phyloP scores from a whole-genome alignment of 1,140 invertebrate genomes.

The Penaeus japonicus region DNA sequence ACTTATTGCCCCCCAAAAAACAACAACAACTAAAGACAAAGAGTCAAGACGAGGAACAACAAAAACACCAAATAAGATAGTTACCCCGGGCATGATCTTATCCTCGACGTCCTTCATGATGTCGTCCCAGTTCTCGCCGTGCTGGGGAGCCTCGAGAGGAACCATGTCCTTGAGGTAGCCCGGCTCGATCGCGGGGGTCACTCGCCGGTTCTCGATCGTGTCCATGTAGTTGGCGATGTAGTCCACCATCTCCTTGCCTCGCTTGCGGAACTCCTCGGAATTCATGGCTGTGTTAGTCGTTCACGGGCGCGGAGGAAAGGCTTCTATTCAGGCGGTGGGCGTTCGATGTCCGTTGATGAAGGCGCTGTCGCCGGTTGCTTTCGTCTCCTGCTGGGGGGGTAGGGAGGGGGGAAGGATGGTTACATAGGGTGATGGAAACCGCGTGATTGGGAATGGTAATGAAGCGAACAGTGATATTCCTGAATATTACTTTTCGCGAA shows the following conservation, averaged over 20 bases:
- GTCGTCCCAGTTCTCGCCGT: constrained; percentile 87
- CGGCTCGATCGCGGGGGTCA: constrained; percentile 82
- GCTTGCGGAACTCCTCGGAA: constrained; percentile 83
- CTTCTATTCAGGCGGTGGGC: not conserved
- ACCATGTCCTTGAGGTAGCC: constrained; percentile 88
- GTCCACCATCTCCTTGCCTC: constrained; percentile 96
- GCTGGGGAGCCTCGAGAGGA: constrained; percentile 83
- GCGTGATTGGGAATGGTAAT: no score
- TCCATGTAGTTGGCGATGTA: constrained; percentile 96
- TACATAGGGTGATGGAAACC: no score
- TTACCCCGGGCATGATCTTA: constrained; percentile 97
- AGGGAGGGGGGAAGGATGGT: no score
- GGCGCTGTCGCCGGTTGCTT: no score
- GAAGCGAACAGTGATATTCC: no score
- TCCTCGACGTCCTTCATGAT: constrained; percentile 95
- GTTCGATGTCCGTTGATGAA: no score
- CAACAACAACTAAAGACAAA: no score
- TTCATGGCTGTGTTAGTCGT: constrained; percentile 74
- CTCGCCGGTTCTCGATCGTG: constrained; percentile 79
- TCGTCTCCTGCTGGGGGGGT: no score
- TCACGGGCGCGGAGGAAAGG: not conserved
- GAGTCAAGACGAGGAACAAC: no score
- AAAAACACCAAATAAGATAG: no score
- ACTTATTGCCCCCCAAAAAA: no score
- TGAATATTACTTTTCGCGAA: no score